phyloP scores from a whole-genome alignment of 2,113 vertebrate species.

The Grammomys dolichurus region DNA sequence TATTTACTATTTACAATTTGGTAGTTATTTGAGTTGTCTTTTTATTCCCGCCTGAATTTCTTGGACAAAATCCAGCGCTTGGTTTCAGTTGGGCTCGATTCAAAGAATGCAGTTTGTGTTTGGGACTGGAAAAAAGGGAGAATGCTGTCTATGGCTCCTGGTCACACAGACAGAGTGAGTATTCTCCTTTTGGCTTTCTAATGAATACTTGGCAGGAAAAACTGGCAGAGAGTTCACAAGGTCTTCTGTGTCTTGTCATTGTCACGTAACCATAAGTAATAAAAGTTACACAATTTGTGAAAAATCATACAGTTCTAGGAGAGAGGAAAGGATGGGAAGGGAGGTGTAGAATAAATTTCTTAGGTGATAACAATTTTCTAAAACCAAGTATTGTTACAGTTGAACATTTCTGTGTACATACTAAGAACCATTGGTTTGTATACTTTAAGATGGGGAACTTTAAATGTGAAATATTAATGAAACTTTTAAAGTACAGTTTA shows the following conservation, averaged over 20 bases:
- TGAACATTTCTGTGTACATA: background rate
- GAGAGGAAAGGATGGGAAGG: background rate
- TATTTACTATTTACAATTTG: slow-evolving; percentile 63
- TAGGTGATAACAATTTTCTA: background rate
- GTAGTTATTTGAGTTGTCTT: slow-evolving; percentile 69
- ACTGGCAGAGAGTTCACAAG: background rate
- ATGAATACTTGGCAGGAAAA: background rate
- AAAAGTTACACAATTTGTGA: slow-evolving; percentile 26
- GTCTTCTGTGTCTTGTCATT: slow-evolving; percentile 51
- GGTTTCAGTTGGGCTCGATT: slow-evolving; percentile 98
- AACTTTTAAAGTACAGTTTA: background rate
- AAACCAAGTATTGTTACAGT: slow-evolving; percentile 18
- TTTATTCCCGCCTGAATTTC: slow-evolving; percentile 69
- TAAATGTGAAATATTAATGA: background rate
- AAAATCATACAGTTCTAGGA: background rate
- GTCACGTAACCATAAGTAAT: background rate
- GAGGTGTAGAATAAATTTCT: background rate
- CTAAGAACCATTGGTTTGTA: background rate
- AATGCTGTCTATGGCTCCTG: slow-evolving; percentile 96
- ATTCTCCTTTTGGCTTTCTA: slow-evolving; percentile 19
- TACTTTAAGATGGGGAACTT: background rate
- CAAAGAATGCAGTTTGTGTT: slow-evolving; percentile 98
- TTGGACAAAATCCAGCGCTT: slow-evolving; percentile 91
- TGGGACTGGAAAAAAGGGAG: slow-evolving; percentile 99
- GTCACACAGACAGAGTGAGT: slow-evolving; percentile 98